Evolutionary conservation across 2,888 invertebrate genomes (phyloP).

Genomic region (Brachynemurus nebulosus): DNA sequence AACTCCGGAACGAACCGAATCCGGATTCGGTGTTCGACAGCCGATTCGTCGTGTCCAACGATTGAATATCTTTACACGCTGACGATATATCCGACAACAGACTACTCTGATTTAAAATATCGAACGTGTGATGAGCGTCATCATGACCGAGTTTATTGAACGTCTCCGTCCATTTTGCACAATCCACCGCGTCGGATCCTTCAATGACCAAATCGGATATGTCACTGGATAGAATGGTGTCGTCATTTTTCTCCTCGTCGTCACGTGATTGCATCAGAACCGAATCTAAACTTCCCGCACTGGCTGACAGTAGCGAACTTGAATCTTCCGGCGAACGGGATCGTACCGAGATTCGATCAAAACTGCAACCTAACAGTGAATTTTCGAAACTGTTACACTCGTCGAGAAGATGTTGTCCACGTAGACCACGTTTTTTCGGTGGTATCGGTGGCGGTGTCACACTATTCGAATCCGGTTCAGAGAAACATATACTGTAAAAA

Average conservation of each 20-base stretch:
- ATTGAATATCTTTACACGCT: too few species aligned
- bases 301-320: constrained; percentile 48
- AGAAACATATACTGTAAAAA: constrained; percentile 21
- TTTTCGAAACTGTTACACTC: constrained; percentile 37
- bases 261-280: constrained; percentile 78
- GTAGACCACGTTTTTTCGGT: constrained; percentile 48
- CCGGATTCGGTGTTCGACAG: constrained; percentile 38
- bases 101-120: too few species aligned
- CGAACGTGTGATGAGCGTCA: too few species aligned
- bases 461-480: constrained; percentile 36
- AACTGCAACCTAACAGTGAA: constrained; percentile 48
- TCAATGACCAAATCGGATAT: constrained; percentile 5
- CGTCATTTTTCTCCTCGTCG: constrained; percentile 48
- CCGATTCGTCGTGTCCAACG: too few species aligned
- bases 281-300: constrained; percentile 75
- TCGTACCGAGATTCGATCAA: constrained; percentile 55
- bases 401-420: constrained; percentile 35
- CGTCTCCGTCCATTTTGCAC: constrained; percentile 4
- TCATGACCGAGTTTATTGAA: too few species aligned
- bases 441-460: constrained; percentile 66
- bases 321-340: constrained; percentile 62
- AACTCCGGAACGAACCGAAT: constrained; percentile 48
- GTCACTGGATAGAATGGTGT: constrained; percentile 27
- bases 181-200: not conserved
- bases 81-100: too few species aligned